phyloP scores from a whole-genome alignment of 53 echinoderm and acorn worm species.

The Crossaster papposus region DNA sequence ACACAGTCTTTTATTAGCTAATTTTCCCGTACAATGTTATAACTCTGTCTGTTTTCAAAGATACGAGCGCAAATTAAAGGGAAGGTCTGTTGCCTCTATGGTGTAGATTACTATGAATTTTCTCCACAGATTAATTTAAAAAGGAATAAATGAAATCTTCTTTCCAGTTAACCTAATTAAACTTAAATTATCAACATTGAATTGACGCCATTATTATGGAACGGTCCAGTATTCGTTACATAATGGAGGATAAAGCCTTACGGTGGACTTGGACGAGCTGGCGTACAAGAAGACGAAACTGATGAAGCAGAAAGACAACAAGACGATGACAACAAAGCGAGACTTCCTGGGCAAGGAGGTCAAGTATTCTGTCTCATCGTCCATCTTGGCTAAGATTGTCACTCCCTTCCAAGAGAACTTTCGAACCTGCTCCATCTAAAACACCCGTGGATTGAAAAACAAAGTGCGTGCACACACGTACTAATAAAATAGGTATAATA shows the following conservation, averaged over 20 bases:
- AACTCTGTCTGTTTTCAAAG: no score
- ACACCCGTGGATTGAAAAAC: background rate
- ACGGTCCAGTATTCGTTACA: background rate
- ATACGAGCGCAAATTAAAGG: no score
- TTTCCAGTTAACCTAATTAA: no score
- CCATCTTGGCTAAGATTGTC: constrained; percentile 28
- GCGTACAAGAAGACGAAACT: constrained; percentile 14
- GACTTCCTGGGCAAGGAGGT: constrained; percentile 18
- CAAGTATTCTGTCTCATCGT: constrained; percentile 18
- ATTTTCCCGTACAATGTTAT: no score
- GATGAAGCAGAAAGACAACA: constrained; percentile 25
- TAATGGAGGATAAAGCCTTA: background rate
- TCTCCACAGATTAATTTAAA: no score
- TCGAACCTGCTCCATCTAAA: constrained; percentile 9
- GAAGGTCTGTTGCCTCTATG: no score
- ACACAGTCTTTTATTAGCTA: no score
- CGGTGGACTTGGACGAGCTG: background rate
- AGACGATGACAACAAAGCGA: constrained; percentile 23
- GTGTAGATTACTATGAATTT: no score
- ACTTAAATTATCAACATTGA: no score
- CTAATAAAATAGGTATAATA: no score
- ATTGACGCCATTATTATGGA: no score
- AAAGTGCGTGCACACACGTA: background rate
- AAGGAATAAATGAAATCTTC: no score
- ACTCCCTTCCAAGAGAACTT: background rate